A percentile compares a stretch with the other conserved stretches of the same genome.
phyloP scores from a whole-genome alignment of 2,113 vertebrate species.

The Pongo abelii region DNA sequence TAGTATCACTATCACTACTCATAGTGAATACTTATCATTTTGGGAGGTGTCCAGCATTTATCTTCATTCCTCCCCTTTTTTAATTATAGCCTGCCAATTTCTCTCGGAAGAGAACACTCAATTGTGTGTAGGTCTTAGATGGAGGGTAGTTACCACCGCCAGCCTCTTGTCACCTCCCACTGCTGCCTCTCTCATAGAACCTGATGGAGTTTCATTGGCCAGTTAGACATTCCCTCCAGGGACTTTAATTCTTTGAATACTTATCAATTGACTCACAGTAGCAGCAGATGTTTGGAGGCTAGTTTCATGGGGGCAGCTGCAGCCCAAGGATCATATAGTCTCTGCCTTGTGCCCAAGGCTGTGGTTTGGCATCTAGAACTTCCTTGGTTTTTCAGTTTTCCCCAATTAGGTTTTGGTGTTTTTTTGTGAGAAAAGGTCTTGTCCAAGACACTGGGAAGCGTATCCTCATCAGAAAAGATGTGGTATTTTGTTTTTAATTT shows the following conservation, averaged over 20 bases:
- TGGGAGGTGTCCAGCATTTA: neutral
- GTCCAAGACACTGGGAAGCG: neutral
- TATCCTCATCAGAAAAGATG: neutral
- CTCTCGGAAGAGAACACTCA: neutral
- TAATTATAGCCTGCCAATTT: neutral
- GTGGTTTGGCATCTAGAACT: neutral
- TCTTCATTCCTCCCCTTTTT: neutral
- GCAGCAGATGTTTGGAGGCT: neutral
- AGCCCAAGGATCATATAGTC: too few species aligned
- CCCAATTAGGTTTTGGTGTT: neutral
- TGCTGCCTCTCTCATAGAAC: neutral
- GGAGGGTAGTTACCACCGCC: neutral
- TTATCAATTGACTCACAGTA: neutral
- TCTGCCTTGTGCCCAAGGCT: neutral
- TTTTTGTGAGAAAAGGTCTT: neutral
- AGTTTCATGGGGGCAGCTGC: neutral
- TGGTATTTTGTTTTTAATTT: neutral
- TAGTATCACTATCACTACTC: neutral
- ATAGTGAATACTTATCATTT: neutral
- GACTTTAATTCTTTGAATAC: neutral
- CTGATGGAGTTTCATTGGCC: neutral
- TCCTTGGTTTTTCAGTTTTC: neutral
- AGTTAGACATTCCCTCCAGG: neutral
- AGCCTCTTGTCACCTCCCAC: neutral
- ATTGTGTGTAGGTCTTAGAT: neutral